Evolutionary conservation across 2,113 vertebrate species (phyloP).

Genomic region (Aphyosemion australe): DNA sequence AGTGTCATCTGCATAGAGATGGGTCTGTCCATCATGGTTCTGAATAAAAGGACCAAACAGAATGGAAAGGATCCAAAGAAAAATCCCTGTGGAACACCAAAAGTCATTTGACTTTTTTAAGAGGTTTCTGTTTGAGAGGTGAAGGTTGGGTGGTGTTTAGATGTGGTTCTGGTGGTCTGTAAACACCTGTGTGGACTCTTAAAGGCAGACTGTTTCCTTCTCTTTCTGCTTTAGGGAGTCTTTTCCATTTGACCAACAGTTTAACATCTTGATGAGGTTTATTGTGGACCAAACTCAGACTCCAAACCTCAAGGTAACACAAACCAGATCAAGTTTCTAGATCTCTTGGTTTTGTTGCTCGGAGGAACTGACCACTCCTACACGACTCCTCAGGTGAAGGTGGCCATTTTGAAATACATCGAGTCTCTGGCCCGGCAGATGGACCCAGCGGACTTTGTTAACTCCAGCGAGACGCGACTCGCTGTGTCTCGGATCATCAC

Average conservation of each 20-base stretch:
- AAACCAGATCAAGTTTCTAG: neutral
- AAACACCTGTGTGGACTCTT: neutral
- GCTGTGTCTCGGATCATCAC: conserved; percentile 99
- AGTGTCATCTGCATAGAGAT: neutral
- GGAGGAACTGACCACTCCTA: no score
- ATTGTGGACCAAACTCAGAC: conserved; percentile 99
- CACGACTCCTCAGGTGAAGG: conserved; percentile 86
- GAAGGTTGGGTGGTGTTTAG: no score
- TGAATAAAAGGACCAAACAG: neutral
- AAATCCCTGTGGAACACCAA: neutral
- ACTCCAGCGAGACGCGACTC: conserved; percentile 96
- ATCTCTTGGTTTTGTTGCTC: neutral
- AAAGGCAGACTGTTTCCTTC: neutral
- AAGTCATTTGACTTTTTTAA: neutral
- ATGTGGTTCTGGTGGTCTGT: no score
- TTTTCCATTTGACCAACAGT: conserved; percentile 98
- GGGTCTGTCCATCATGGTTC: neutral
- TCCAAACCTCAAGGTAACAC: conserved; percentile 94
- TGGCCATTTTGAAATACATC: conserved; percentile 97
- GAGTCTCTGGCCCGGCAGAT: conserved; percentile 94
- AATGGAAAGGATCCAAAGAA: neutral
- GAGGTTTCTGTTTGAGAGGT: neutral
- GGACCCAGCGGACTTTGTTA: conserved; percentile 96
- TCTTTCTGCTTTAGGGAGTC: conserved; percentile 83
- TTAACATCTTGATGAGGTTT: conserved; percentile 99